Percentiles rank a stretch among this genome's conserved stretches.
phyloP scores from a whole-genome alignment of 2,797 vertebrate species.

The Halcyon leucocephala region DNA sequence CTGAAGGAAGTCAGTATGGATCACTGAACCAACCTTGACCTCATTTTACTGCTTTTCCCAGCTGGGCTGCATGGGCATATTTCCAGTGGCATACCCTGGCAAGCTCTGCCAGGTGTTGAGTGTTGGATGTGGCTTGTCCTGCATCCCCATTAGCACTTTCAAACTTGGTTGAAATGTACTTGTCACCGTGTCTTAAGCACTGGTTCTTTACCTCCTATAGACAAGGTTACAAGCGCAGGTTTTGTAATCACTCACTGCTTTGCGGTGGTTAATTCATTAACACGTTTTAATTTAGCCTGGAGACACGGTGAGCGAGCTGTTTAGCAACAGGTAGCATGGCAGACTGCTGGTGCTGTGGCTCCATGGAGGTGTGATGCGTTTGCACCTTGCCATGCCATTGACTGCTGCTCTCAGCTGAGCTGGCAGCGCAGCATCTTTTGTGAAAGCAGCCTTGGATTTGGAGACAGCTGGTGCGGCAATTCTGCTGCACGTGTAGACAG shows the following conservation, averaged over 20 bases:
- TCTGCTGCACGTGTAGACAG: background rate
- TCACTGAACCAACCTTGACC: background rate
- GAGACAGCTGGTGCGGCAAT: background rate
- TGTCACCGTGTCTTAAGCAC: background rate
- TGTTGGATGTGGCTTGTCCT: background rate
- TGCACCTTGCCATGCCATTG: background rate
- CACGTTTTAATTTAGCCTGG: constrained; percentile 25
- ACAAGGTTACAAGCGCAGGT: background rate
- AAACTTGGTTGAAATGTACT: background rate
- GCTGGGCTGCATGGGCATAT: background rate
- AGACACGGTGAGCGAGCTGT: background rate
- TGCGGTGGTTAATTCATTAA: constrained; percentile 4
- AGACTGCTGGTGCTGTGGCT: background rate
- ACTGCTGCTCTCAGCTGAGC: background rate
- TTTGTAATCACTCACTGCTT: background rate
- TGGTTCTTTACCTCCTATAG: background rate
- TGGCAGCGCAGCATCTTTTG: background rate
- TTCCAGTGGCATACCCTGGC: background rate
- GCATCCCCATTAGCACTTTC: background rate
- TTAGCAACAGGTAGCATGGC: background rate
- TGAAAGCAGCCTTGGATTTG: background rate
- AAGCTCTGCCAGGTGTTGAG: background rate
- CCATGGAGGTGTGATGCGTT: background rate
- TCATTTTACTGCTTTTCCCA: background rate
- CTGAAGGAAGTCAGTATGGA: background rate